These are phyloP conservation scores for Scartelaos histophorus DNA, from an alignment of 2,113 vertebrate genomes.

Conservation along the genomic window DNA sequence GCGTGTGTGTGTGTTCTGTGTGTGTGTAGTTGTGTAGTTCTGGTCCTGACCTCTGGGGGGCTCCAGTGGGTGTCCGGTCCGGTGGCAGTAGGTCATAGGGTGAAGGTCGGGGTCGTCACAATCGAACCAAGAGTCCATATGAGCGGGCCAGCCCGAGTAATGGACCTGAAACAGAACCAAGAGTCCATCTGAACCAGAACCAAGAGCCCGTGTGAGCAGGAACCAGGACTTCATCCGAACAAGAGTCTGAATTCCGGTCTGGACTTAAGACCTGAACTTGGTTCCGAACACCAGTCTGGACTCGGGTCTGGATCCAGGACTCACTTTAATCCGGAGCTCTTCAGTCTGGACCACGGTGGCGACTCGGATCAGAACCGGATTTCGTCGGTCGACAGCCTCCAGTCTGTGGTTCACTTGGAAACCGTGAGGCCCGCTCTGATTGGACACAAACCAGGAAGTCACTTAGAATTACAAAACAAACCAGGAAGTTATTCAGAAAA, in stretches of 20 bases:
- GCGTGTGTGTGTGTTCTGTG: too few relatives aligned
- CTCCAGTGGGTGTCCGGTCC: constrained; percentile 75
- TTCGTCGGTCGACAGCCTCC: constrained; percentile 84
- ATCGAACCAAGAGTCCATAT: constrained; percentile 79
- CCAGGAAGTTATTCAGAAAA: background rate
- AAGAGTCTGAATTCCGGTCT: too few relatives aligned
- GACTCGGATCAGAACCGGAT: constrained; percentile 83
- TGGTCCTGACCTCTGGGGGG: constrained; percentile 58
- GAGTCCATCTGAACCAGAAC: too few relatives aligned
- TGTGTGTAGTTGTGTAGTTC: too few relatives aligned
- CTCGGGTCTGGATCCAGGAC: background rate
- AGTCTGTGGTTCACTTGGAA: constrained; percentile 82
- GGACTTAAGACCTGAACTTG: too few relatives aligned
- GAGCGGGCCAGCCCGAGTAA: constrained; percentile 78
- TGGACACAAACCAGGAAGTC: constrained; percentile 16
- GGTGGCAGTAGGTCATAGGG: constrained; percentile 75
- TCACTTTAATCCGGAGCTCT: constrained; percentile 81
- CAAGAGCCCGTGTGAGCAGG: too few relatives aligned
- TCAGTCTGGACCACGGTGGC: constrained; percentile 79
- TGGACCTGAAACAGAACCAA: constrained; percentile 66
- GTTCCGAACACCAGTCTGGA: too few relatives aligned
- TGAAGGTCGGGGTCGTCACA: constrained; percentile 75
- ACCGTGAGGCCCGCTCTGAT: constrained; percentile 81
- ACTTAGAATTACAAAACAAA: background rate
- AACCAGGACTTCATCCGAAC: too few relatives aligned